A percentile compares a stretch with the other conserved stretches of the same genome.
phyloP scores from a whole-genome alignment of 2,888 invertebrate species.

The Brachyopa scutellaris region DNA sequence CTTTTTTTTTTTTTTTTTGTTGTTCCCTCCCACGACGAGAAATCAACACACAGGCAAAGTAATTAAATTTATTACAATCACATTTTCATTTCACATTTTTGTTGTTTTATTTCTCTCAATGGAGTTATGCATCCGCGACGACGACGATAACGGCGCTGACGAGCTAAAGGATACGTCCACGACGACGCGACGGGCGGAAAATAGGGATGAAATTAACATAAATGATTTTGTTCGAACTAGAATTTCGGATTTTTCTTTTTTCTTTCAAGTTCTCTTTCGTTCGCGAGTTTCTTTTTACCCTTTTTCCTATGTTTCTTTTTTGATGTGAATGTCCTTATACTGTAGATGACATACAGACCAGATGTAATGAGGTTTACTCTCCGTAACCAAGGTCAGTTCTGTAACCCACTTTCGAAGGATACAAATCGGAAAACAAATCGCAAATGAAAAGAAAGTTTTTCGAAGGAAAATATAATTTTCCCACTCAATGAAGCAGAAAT shows the following conservation, averaged over 20 bases:
- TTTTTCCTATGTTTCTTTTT: not conserved
- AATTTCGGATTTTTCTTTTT: not conserved
- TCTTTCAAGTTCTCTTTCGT: not conserved
- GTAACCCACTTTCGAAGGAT: constrained; percentile 51
- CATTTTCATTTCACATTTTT: constrained; percentile 52
- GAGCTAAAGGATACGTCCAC: not conserved
- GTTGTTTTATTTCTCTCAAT: constrained; percentile 37
- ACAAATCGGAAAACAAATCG: constrained; percentile 35
- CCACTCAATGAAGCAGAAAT: constrained; percentile 67
- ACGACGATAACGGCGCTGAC: not conserved
- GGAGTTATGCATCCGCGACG: constrained; percentile 10
- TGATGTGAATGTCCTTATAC: not conserved
- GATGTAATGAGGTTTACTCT: constrained; percentile 14
- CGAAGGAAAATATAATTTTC: constrained; percentile 54
- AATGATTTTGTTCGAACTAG: constrained; percentile 13
- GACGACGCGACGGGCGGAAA: not conserved
- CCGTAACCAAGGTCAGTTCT: constrained; percentile 52
- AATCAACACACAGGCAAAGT: constrained; percentile 47
- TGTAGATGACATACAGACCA: not conserved
- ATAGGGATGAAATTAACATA: constrained; percentile 11
- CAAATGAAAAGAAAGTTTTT: constrained; percentile 40
- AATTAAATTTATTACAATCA: constrained; percentile 65
- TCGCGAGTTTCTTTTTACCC: not conserved
- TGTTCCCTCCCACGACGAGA: constrained; percentile 13
- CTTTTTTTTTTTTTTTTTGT: constrained; percentile 15